These are phyloP conservation scores for Eupithecia inturbata DNA, from an alignment of 2,888 invertebrate genomes.

Conservation along the genomic window DNA sequence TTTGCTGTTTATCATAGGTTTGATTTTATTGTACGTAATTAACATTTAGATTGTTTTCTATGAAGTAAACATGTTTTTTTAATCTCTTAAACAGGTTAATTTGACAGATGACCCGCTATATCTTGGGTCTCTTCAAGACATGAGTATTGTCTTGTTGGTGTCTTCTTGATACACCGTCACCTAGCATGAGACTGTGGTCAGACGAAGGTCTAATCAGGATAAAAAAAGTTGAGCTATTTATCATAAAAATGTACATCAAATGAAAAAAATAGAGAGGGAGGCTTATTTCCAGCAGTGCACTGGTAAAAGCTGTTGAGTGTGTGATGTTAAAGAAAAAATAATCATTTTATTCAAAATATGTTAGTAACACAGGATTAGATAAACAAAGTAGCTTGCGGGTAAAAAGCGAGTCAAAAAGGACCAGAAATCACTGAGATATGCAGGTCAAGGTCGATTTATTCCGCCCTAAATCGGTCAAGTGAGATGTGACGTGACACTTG, in stretches of 20 bases:
- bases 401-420: not conserved
- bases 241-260: not conserved
- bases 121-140: not conserved
- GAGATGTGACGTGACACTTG: slow-evolving; percentile 1
- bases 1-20: slow-evolving; percentile 5
- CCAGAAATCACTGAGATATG: slow-evolving; percentile 6
- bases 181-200: too few relatives aligned
- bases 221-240: not conserved
- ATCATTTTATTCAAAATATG: too few relatives aligned
- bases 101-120: too few relatives aligned
- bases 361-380: not conserved
- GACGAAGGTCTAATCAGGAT: not conserved
- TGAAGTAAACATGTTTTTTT: not conserved
- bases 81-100: not conserved
- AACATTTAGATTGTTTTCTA: not conserved
- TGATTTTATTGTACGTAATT: not conserved
- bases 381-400: not conserved
- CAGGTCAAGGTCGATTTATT: not conserved
- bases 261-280: not conserved
- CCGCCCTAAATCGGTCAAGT: slow-evolving; percentile 12
- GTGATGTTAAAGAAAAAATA: too few relatives aligned
- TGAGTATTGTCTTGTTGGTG: not conserved
- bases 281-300: not conserved
- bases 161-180: not conserved
- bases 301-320: too few relatives aligned